Evolutionary conservation across 2,797 vertebrate genomes (phyloP).

Genomic region (Oceanodroma leucorhoa): DNA sequence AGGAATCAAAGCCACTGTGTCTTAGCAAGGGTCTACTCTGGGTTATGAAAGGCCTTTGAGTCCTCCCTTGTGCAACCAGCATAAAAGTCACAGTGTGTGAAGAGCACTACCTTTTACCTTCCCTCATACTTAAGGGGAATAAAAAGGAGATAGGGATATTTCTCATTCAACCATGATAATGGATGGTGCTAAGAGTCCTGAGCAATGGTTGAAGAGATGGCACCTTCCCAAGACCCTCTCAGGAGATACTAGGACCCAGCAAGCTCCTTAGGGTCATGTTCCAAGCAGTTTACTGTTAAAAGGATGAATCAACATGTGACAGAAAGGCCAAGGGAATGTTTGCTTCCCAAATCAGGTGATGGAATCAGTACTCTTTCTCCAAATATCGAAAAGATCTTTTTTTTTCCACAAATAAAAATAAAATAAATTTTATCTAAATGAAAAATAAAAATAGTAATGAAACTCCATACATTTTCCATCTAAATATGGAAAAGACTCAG

Average conservation of each 20-base stretch:
- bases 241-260: neutral
- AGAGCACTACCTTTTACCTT: neutral
- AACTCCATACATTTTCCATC: neutral
- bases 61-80: neutral
- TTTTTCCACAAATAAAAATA: neutral
- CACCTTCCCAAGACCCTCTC: neutral
- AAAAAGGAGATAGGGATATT: neutral
- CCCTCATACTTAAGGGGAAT: neutral
- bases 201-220: neutral
- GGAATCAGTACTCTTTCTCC: neutral
- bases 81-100: neutral
- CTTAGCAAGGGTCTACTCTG: neutral
- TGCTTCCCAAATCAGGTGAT: neutral
- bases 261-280: neutral
- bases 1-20: accelerated
- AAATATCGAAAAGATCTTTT: neutral
- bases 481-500: neutral
- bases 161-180: neutral
- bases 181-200: neutral
- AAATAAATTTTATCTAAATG: neutral
- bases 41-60: neutral
- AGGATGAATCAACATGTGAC: neutral
- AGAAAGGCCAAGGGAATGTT: neutral
- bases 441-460: neutral
- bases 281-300: neutral